Percentiles rank a stretch among this genome's conserved stretches.
Conservation (phyloP, 2,888 invertebrate genomes). For the Rhagonycha fulva region DNA sequence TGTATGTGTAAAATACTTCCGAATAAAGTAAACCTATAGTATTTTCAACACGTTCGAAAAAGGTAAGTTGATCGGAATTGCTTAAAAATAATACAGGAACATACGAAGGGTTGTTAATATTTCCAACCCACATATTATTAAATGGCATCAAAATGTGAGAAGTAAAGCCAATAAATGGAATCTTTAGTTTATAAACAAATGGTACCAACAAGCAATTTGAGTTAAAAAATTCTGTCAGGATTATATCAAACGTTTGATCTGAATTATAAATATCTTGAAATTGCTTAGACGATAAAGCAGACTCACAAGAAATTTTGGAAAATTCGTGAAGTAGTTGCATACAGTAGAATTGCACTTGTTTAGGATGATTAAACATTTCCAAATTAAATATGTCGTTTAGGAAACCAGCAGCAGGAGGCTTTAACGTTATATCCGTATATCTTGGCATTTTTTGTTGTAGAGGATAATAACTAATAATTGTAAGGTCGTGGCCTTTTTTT, state of each 20-base stretch:
- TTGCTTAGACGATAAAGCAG: constrained; percentile 37
- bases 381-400: neutral
- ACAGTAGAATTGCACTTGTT: neutral
- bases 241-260: constrained; percentile 64
- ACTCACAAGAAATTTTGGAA: constrained; percentile 18
- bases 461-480: constrained; percentile 69
- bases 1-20: neutral
- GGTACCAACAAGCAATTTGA: constrained; percentile 68
- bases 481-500: constrained; percentile 67
- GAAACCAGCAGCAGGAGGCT: neutral
- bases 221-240: constrained; percentile 73
- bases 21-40: constrained; percentile 22
- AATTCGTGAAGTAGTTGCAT: constrained; percentile 2
- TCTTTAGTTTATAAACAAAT: constrained; percentile 63
- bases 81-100: constrained; percentile 54
- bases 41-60: constrained; percentile 38
- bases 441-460: constrained; percentile 56
- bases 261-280: constrained; percentile 11
- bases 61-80: constrained; percentile 36
- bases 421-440: constrained; percentile 65
- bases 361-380: neutral
- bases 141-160: constrained; percentile 57
- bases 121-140: constrained; percentile 54
- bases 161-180: constrained; percentile 59
- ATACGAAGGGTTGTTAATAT: constrained; percentile 55